Conservation (phyloP, 2,797 vertebrate species). For the Kryptopterus vitreolus region DNA sequence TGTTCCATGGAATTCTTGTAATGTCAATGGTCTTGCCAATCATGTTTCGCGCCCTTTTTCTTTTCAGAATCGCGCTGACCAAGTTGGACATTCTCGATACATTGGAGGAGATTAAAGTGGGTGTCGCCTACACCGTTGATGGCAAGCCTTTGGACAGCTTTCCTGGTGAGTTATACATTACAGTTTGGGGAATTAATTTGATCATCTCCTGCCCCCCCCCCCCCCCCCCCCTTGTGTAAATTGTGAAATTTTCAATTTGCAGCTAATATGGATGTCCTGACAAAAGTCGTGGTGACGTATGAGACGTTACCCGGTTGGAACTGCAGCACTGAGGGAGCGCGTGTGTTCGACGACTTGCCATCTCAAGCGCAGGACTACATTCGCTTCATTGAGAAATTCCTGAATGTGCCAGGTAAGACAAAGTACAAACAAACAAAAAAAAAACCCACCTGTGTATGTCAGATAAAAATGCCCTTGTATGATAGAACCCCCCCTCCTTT, state of each 20-base stretch:
- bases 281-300: conserved; percentile 74
- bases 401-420: conserved; percentile 76
- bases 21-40: not conserved
- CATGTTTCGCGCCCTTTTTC: not conserved
- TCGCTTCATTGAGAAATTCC: conserved; percentile 76
- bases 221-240: too few species aligned
- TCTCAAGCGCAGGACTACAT: conserved; percentile 74
- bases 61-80: conserved; percentile 76
- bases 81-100: conserved; percentile 83
- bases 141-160: conserved; percentile 76
- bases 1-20: too few species aligned
- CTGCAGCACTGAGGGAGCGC: conserved; percentile 73
- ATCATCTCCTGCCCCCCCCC: not conserved
- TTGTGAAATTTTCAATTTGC: not conserved
- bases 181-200: not conserved
- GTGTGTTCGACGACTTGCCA: conserved; percentile 75
- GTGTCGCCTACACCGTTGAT: conserved; percentile 75
- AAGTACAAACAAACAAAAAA: too few species aligned
- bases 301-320: conserved; percentile 77
- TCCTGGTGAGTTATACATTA: conserved; percentile 62
- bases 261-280: conserved; percentile 82
- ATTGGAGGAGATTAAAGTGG: conserved; percentile 79
- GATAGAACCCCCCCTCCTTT: too few species aligned
- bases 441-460: too few species aligned
- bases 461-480: too few species aligned